Conservation (phyloP, 1,140 invertebrate genomes). For the Brevipalpus yothersi region DNA sequence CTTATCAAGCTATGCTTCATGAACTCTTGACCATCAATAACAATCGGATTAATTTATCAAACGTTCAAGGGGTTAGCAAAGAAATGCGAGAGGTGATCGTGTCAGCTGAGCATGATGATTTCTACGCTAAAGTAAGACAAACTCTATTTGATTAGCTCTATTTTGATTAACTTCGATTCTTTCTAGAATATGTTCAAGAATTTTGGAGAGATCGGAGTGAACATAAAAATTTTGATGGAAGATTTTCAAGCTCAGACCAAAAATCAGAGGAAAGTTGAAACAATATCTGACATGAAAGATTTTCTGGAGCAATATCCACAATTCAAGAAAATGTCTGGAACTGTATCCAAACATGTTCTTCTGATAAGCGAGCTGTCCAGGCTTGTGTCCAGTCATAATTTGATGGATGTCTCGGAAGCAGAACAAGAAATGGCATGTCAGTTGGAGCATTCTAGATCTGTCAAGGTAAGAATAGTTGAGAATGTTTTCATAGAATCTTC, state of each 20-base stretch:
- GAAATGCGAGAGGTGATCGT: constrained; percentile 79
- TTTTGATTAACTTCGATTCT: constrained; percentile 10
- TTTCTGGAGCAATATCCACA: constrained; percentile 96
- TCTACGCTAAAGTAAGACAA: constrained; percentile 55
- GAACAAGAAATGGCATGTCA: constrained; percentile 89
- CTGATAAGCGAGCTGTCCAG: constrained; percentile 80
- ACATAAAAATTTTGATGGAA: constrained; percentile 89
- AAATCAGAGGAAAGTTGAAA: constrained; percentile 90
- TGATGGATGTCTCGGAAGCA: constrained; percentile 78
- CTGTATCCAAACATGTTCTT: constrained; percentile 88
- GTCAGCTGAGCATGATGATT: constrained; percentile 85
- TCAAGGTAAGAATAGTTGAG: constrained; percentile 29
- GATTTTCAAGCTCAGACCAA: constrained; percentile 90
- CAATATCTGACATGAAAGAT: constrained; percentile 92
- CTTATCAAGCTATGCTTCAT: constrained; percentile 99
- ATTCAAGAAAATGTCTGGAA: constrained; percentile 97
- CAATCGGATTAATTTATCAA: constrained; percentile 70
- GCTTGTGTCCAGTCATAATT: constrained; percentile 43
- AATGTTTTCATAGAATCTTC: neutral
- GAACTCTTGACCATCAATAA: constrained; percentile 83
- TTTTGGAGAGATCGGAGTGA: constrained; percentile 93
- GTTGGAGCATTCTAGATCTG: constrained; percentile 62
- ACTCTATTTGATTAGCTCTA: neutral
- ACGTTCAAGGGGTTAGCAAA: constrained; percentile 40
- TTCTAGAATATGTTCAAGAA: constrained; percentile 79